Percentiles rank a stretch among this genome's conserved stretches.
These are phyloP conservation scores for Drosophila trichaetosa DNA, from an alignment of 2,888 invertebrate genomes.

Conservation along the genomic window DNA sequence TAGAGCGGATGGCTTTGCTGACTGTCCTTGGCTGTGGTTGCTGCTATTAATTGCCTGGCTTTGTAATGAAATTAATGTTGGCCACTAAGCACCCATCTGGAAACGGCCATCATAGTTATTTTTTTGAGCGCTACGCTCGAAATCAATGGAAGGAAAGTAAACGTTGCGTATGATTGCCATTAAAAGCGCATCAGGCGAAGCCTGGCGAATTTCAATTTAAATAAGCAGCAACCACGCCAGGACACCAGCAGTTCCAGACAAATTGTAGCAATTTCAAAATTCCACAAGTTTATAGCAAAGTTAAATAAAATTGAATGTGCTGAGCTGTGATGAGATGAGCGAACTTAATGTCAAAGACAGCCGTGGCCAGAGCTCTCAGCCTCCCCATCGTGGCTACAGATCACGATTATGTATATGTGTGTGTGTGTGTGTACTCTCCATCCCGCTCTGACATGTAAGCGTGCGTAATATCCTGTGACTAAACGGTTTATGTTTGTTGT, in stretches of 20 bases:
- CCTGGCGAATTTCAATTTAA: slow-evolving; percentile 31
- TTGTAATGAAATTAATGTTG: slow-evolving; percentile 61
- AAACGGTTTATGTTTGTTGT: slow-evolving; percentile 85
- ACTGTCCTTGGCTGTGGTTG: slow-evolving; percentile 39
- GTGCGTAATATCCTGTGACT: slow-evolving; percentile 85
- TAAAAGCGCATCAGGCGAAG: slow-evolving; percentile 35
- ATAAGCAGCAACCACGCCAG: slow-evolving; percentile 10
- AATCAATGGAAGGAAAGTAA: slow-evolving; percentile 63
- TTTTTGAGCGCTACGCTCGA: slow-evolving; percentile 16
- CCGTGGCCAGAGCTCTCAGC: slow-evolving; percentile 35
- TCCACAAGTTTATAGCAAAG: slow-evolving; percentile 74
- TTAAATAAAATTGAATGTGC: slow-evolving; percentile 76
- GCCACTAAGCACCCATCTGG: slow-evolving; percentile 40
- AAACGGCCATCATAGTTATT: not conserved
- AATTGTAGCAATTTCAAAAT: slow-evolving; percentile 81
- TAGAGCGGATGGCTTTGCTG: slow-evolving; percentile 35
- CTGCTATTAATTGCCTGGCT: slow-evolving; percentile 71
- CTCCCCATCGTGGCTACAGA: slow-evolving; percentile 5
- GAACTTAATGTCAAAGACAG: slow-evolving; percentile 63
- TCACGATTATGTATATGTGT: slow-evolving; percentile 8
- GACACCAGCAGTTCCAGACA: slow-evolving; percentile 50
- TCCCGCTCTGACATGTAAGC: slow-evolving; percentile 72
- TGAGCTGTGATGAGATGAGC: slow-evolving; percentile 16
- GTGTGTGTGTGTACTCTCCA: not conserved
- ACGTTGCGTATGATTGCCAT: slow-evolving; percentile 74